phyloP scores from a whole-genome alignment of 2,113 vertebrate species.

The Cephalopterus ornatus region DNA sequence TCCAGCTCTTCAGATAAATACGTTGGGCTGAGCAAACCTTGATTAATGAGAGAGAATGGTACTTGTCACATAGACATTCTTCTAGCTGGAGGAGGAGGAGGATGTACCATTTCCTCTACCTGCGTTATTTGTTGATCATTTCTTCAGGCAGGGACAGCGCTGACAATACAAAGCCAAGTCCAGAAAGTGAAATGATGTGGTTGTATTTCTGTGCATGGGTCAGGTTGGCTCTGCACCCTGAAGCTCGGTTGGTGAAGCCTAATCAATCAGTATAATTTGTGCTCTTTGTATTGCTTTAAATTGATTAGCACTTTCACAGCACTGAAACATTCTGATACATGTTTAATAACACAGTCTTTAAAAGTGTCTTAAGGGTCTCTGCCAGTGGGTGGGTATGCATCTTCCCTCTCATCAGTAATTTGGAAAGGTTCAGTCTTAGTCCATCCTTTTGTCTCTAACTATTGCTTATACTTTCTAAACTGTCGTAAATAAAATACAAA shows the following conservation, averaged over 20 bases:
- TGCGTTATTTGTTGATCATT: not conserved
- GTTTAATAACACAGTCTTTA: not conserved
- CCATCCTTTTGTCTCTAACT: not conserved
- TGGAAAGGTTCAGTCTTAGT: not conserved
- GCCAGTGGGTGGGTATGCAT: not conserved
- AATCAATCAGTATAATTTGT: not conserved
- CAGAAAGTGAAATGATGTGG: not conserved
- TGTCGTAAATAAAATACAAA: not conserved
- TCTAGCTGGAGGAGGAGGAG: not conserved
- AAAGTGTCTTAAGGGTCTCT: not conserved
- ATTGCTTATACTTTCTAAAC: not conserved
- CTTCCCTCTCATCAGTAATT: not conserved
- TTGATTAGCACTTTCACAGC: not conserved
- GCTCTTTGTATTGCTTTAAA: not conserved
- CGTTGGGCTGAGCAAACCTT: not conserved
- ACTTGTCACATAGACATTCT: not conserved
- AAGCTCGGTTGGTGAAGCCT: not conserved
- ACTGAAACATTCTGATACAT: not conserved
- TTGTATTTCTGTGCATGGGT: not conserved
- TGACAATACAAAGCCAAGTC: not conserved
- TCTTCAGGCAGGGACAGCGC: not conserved
- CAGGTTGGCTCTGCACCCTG: not conserved
- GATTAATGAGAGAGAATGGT: not conserved
- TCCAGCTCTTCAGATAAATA: not conserved
- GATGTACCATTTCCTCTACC: not conserved